Evolutionary conservation across 92 coral and sea anemone species (phyloP), one percentile per base, ranked within the genome.

Genomic region (Paragorgia papillata): DNA sequence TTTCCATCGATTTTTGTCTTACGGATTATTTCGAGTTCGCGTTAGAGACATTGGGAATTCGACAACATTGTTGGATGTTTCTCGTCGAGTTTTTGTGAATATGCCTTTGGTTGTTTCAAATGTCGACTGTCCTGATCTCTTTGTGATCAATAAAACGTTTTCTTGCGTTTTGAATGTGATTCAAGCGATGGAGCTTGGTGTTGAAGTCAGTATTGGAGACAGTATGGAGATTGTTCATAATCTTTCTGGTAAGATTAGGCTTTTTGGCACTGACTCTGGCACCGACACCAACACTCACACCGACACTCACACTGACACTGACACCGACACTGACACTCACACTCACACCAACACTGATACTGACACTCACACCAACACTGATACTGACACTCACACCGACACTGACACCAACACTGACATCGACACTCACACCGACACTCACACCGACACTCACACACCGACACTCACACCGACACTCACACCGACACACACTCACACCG

Each of bases 1-100:
- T 24, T 6, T 15, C 28, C 77, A 70, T 31, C 62, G 46, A 12
- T 70, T 50, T 22, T 31, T 70, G 43, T 22, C 26, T 3, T 40
- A 56, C n/a, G 77, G 77, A 9, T 28, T 24, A 24, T 70, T 46
- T 48, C 28, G 48, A 29, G 46, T 48, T 70, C 61, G 62, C 33
- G 29, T 70, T 31, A 29, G 30, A 24, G 25, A 62, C 29, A 31
- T 27, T 0, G 4, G 28, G 27, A 70, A 70, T 18, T 25, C 32
- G 0, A 13, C 77, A 12, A 51, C 48, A 13, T 30, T 70, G 2
- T 20, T 44, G 1, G 26, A 32, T 20, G 44, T 18, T 3, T 70
- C 62, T 20, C 56, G 63, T 4, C 61, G 62, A 3, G 77, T 70
- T 27, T 6, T 70, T 15, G 77, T 70, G 24, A 53, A 21, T 14